A percentile compares a stretch with the other conserved stretches of the same genome.
Conservation (phyloP, 2,797 vertebrate genomes). For the Simalia tracyae region DNA sequence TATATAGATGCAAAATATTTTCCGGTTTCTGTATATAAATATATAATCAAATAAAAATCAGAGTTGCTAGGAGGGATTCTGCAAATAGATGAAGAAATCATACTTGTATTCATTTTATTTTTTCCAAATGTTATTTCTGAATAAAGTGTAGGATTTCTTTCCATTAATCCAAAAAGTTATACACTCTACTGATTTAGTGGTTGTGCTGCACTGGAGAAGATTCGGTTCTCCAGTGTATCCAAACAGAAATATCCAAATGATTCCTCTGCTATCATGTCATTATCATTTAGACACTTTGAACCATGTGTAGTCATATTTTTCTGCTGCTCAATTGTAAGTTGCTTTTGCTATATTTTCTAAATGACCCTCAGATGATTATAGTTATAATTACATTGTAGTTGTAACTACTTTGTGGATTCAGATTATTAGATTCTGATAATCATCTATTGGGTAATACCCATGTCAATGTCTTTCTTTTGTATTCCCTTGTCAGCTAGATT, state of each 20-base stretch:
- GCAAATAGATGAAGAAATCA: background rate
- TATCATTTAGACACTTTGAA: background rate
- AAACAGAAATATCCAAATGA: background rate
- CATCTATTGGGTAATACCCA: background rate
- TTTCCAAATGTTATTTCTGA: background rate
- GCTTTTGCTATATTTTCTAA: background rate
- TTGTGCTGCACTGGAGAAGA: background rate
- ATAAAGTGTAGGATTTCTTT: background rate
- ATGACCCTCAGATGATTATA: background rate
- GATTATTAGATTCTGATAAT: background rate
- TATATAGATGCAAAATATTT: constrained; percentile 13
- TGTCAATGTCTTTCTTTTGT: background rate
- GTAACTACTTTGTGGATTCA: background rate
- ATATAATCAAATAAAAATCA: constrained; percentile 36
- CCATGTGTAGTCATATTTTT: background rate
- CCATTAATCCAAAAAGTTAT: background rate
- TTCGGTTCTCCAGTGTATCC: background rate
- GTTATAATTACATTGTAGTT: background rate
- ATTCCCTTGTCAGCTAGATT: background rate
- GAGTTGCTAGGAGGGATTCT: background rate
- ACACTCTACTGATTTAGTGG: background rate
- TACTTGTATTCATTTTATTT: background rate
- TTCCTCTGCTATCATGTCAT: background rate
- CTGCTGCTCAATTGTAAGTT: background rate
- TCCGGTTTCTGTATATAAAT: constrained; percentile 29